Base-by-base conservation (phyloP, 2,888 invertebrate genomes). In the Xestoiulus laeticollis region DNA sequence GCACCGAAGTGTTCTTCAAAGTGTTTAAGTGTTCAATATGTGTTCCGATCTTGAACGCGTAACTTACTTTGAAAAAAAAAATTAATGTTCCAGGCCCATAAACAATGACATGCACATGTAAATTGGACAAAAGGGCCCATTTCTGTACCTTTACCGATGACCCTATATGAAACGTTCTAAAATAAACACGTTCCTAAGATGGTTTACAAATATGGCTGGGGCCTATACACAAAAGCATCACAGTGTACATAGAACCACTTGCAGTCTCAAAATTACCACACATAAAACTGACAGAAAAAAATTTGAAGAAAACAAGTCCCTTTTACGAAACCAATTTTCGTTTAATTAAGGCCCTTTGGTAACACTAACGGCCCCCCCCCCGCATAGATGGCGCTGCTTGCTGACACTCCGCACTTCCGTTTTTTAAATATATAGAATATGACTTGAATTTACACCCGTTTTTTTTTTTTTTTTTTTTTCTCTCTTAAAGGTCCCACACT, bases 401-500 rank as follows among this genome's bases (percentile, higher is more conserved):
- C n/a, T n/a, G 68, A 26, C 22, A 22, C 14, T 26, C 68, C n/a
- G 26, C 68, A 68, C 68, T 68, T 26, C 26, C 16, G 53, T 53
- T 53, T 53, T 53, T 53, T 44, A 44, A 44, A 44, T 44, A 16
- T 53, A 68, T 68, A 68, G 22, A 68, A 68, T 68, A 68, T 68
- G 68, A 68, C 68, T 68, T 68, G 68, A 68, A 68, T 68, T 68
- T 68, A 68, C 68, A 68, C 68, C 68, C 68, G 68, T 68, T 68
- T 44, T 44, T 44, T 44, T 68, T 26, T n/a, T n/a, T n/a, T n/a
- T n/a, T n/a, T n/a, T n/a, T n/a, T n/a, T n/a, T n/a, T n/a, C n/a
- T n/a, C n/a, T n/a, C n/a, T n/a, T n/a, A n/a, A n/a, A n/a, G n/a
- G 44, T 44, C 2, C 44, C 44, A 44, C 14, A 44, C n/a, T n/a